phyloP scores from a whole-genome alignment of 2,113 vertebrate species.

The Rhineura floridana region DNA sequence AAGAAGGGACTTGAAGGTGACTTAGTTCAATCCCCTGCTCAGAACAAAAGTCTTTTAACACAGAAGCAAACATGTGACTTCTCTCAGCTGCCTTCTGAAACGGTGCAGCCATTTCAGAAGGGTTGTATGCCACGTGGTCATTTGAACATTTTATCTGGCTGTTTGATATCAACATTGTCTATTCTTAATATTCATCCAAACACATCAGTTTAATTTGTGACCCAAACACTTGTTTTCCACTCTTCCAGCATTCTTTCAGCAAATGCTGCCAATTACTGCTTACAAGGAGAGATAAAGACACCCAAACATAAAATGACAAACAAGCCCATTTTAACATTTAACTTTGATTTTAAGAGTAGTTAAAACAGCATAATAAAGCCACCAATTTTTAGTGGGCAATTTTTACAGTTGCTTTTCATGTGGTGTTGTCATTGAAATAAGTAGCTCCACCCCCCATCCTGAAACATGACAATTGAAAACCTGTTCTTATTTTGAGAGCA shows the following conservation, averaged over 20 bases:
- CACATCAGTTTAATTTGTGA: background rate
- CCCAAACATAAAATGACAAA: background rate
- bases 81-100: background rate
- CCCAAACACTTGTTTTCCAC: background rate
- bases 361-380: slow-evolving; percentile 23
- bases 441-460: background rate
- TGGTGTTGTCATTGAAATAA: background rate
- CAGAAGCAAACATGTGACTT: too few species aligned
- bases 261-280: slow-evolving; percentile 1
- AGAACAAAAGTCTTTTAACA: too few species aligned
- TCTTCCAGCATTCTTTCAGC: background rate
- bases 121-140: background rate
- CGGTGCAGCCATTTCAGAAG: background rate
- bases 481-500: background rate
- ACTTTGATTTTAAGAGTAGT: slow-evolving; percentile 13
- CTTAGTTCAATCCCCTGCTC: too few species aligned
- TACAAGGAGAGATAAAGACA: background rate
- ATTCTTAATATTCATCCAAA: background rate
- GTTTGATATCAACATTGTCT: background rate
- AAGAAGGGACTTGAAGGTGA: too few species aligned
- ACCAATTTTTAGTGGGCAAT: slow-evolving; percentile 13
- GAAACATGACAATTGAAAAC: background rate
- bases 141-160: background rate
- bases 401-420: background rate
- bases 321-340: background rate